These are phyloP conservation scores for Clarias gariepinus DNA, from an alignment of 2,113 vertebrate species.

Conservation along the genomic window DNA sequence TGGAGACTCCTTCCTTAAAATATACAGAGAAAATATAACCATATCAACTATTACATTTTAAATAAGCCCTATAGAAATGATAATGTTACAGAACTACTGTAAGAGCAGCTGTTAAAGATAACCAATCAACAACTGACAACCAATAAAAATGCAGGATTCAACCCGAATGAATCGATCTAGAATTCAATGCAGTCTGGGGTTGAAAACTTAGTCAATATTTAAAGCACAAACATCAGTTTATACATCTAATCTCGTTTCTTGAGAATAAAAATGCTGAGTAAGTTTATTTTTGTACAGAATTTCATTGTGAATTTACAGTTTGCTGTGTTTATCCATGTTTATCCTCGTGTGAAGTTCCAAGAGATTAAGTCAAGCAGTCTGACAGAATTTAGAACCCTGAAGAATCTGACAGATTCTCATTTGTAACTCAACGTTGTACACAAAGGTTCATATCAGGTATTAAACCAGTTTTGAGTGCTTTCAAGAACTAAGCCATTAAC, in stretches of 20 bases:
- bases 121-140: not conserved
- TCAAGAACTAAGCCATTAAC: constrained; percentile 39
- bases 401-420: not conserved
- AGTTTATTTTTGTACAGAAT: not conserved
- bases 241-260: not conserved
- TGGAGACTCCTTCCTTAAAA: not conserved
- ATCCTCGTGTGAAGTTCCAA: not conserved
- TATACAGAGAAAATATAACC: not conserved
- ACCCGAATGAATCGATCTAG: too few species aligned
- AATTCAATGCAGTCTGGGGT: too few species aligned
- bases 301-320: not conserved
- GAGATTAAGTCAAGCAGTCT: not conserved
- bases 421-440: not conserved
- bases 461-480: constrained; percentile 40
- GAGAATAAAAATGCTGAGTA: not conserved
- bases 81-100: not conserved
- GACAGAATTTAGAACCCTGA: not conserved
- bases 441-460: not conserved
- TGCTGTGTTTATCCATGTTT: not conserved
- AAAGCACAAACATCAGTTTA: not conserved
- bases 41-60: not conserved
- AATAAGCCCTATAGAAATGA: not conserved
- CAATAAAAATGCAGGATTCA: not conserved
- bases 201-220: not conserved
- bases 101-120: not conserved